A percentile compares a stretch with the other conserved stretches of the same genome.
These are phyloP conservation scores for Gymnodraco acuticeps DNA, from an alignment of 2,797 vertebrate species.

Conservation along the genomic window DNA sequence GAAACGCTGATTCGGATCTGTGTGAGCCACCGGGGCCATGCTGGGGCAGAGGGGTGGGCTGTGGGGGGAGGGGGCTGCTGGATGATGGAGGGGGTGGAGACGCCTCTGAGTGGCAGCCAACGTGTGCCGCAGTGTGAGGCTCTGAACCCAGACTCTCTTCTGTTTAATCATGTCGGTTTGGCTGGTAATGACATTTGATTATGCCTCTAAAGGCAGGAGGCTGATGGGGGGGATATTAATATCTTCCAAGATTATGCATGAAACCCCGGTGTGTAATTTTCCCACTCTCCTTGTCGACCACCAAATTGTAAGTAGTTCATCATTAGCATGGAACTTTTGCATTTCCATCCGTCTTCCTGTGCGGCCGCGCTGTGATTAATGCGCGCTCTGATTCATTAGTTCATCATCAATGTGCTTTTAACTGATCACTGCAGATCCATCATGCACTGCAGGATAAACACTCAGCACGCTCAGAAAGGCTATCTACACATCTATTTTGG, in stretches of 20 bases:
- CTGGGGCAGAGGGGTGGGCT: slow-evolving; percentile 36
- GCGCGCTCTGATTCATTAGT: slow-evolving; percentile 98
- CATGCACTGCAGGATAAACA: slow-evolving; percentile 77
- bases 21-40: slow-evolving; percentile 50
- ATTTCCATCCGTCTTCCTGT: slow-evolving; percentile 97
- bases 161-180: slow-evolving; percentile 98
- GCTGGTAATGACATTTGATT: slow-evolving; percentile 99
- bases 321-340: slow-evolving; percentile 97
- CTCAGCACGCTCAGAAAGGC: slow-evolving; percentile 59
- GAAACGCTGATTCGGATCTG: slow-evolving; percentile 76
- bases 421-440: slow-evolving; percentile 92
- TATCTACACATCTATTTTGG: slow-evolving; percentile 71
- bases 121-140: slow-evolving; percentile 72
- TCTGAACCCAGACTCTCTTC: slow-evolving; percentile 92
- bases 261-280: slow-evolving; percentile 97
- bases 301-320: slow-evolving; percentile 99
- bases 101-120: slow-evolving; percentile 73
- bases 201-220: slow-evolving; percentile 92
- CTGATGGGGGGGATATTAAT: slow-evolving; percentile 93
- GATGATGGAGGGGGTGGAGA: slow-evolving; percentile 76
- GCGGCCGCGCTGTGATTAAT: slow-evolving; percentile 94
- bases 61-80: slow-evolving; percentile 33
- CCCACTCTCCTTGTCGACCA: slow-evolving; percentile 95
- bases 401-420: slow-evolving; percentile 98
- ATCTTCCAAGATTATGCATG: slow-evolving; percentile 99